A percentile compares a stretch with the other conserved stretches of the same genome.
phyloP scores from a whole-genome alignment of 2,113 vertebrate genomes.

The Centrocercus urophasianus region DNA sequence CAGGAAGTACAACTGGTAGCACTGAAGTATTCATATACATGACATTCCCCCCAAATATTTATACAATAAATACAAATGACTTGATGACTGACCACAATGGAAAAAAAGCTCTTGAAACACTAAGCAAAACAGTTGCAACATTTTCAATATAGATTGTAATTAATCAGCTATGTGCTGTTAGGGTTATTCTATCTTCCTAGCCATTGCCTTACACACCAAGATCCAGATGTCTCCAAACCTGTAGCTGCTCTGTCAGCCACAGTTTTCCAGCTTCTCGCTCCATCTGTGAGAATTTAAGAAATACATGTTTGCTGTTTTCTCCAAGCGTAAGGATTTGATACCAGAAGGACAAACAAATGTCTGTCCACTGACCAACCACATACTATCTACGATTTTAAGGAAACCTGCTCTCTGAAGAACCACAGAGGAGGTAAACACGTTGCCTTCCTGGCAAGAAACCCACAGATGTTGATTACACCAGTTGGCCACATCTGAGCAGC shows the following conservation, averaged over 20 bases:
- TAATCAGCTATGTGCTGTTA: background rate
- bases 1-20: background rate
- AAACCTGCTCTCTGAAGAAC: background rate
- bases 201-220: background rate
- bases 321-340: background rate
- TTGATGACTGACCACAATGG: background rate
- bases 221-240: background rate
- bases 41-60: background rate
- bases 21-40: background rate
- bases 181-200: background rate
- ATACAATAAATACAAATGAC: background rate
- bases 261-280: background rate
- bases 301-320: background rate
- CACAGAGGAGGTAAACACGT: background rate
- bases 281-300: background rate
- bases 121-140: background rate
- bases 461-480: background rate
- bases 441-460: background rate
- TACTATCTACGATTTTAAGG: background rate
- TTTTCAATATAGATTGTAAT: background rate
- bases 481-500: background rate
- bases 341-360: background rate
- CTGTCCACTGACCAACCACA: background rate
- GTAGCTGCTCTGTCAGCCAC: background rate
- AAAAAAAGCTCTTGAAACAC: constrained; percentile 6